Conservation (phyloP, 2,888 invertebrate genomes). For the Machimus rusticus region DNA sequence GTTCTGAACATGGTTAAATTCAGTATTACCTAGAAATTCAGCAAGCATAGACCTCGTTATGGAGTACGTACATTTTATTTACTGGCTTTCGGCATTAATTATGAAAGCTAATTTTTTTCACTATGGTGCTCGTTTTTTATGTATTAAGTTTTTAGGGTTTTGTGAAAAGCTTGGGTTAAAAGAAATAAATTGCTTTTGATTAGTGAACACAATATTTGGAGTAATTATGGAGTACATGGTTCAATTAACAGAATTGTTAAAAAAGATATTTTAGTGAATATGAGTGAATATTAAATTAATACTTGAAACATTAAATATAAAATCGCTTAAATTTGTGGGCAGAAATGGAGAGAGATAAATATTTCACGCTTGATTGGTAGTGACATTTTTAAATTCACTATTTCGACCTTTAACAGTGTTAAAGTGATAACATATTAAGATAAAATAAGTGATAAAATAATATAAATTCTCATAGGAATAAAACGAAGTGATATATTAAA, state of each 20-base stretch:
- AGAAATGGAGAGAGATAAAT: too few relatives aligned
- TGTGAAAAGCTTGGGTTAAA: not conserved
- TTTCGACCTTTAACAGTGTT: too few relatives aligned
- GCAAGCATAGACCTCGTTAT: not conserved
- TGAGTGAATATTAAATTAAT: not conserved
- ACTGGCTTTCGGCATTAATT: too few relatives aligned
- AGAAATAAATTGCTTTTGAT: too few relatives aligned
- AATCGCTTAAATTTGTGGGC: too few relatives aligned
- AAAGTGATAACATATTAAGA: too few relatives aligned
- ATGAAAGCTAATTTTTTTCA: not conserved
- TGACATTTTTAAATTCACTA: too few relatives aligned
- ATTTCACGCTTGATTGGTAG: too few relatives aligned
- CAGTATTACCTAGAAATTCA: not conserved
- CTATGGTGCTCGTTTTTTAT: not conserved
- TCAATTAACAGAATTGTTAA: not conserved
- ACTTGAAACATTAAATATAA: too few relatives aligned
- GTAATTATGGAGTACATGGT: not conserved
- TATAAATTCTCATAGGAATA: too few relatives aligned
- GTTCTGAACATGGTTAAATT: not conserved
- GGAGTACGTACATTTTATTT: not conserved
- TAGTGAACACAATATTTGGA: not conserved
- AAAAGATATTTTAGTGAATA: not conserved
- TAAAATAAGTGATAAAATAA: too few relatives aligned
- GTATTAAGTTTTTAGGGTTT: not conserved
- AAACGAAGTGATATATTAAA: too few relatives aligned